phyloP scores from a whole-genome alignment of 2,113 vertebrate genomes.

The Aix galericulata region DNA sequence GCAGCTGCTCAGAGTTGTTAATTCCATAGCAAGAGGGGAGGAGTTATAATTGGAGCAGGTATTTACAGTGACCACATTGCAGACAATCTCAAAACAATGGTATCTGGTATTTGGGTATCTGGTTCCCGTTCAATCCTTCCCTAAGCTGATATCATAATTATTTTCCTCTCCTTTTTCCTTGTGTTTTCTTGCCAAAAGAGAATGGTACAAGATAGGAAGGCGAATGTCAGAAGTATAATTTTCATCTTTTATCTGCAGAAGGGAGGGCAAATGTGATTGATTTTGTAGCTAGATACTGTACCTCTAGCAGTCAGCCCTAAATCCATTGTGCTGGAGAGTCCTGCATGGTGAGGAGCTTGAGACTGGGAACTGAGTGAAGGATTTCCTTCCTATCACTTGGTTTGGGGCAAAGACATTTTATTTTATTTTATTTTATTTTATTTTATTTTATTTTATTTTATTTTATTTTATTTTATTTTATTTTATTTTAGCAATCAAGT shows the following conservation, averaged over 20 bases:
- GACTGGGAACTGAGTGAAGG: background rate
- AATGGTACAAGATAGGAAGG: background rate
- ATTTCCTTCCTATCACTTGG: background rate
- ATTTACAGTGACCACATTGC: accelerated
- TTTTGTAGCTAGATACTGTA: background rate
- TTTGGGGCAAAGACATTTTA: background rate
- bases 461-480: too few species aligned
- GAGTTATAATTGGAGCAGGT: background rate
- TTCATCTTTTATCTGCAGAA: background rate
- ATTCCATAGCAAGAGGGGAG: background rate
- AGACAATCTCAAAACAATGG: background rate
- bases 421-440: too few species aligned
- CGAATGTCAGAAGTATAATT: background rate
- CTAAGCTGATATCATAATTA: background rate
- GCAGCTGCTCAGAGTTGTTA: background rate
- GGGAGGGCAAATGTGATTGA: background rate
- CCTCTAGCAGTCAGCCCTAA: background rate
- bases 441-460: too few species aligned
- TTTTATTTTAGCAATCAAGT: too few species aligned
- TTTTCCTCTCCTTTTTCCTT: background rate
- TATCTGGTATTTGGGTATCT: background rate
- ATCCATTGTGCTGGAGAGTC: background rate
- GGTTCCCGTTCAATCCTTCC: background rate
- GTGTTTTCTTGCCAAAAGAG: background rate
- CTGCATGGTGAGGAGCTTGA: background rate